Percentiles rank a stretch among this genome's conserved stretches.
Evolutionary conservation across 2,113 vertebrate species (phyloP).

Genomic region (Protobothrops flavoviridis): DNA sequence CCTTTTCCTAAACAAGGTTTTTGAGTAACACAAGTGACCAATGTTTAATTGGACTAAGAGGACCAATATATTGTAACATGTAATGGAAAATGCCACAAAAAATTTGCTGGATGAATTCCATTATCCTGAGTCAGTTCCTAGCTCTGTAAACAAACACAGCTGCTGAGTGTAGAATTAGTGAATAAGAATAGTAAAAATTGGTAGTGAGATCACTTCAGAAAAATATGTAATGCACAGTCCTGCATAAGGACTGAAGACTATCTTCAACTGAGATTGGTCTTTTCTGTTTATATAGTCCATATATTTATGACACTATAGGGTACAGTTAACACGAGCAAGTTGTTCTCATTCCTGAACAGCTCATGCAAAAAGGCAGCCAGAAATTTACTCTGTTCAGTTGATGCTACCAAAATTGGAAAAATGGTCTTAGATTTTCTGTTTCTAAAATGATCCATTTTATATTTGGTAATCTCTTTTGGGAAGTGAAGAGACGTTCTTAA

Average conservation of each 20-base stretch:
- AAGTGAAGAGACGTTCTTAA: neutral
- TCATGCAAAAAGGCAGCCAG: slow-evolving; percentile 27
- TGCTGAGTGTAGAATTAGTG: slow-evolving; percentile 67
- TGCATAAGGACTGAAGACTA: slow-evolving; percentile 36
- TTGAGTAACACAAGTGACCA: slow-evolving; percentile 52
- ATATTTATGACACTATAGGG: slow-evolving; percentile 40
- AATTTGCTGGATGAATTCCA: slow-evolving; percentile 63
- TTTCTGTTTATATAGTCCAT: slow-evolving; percentile 51
- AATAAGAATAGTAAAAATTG: slow-evolving; percentile 67
- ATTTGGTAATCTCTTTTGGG: slow-evolving; percentile 4
- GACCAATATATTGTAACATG: slow-evolving; percentile 67
- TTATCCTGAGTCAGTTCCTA: slow-evolving; percentile 70
- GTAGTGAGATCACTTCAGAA: slow-evolving; percentile 63
- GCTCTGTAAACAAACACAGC: slow-evolving; percentile 82
- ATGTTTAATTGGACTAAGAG: slow-evolving; percentile 62
- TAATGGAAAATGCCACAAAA: slow-evolving; percentile 64
- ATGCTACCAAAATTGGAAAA: slow-evolving; percentile 23
- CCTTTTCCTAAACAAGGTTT: slow-evolving; percentile 37
- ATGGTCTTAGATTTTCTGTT: slow-evolving; percentile 8
- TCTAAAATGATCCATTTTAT: slow-evolving; percentile 1
- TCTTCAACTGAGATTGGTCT: slow-evolving; percentile 51
- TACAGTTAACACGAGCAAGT: slow-evolving; percentile 32
- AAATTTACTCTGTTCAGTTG: slow-evolving; percentile 9
- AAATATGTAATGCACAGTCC: slow-evolving; percentile 48
- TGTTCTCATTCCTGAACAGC: slow-evolving; percentile 20